phyloP scores from a whole-genome alignment of 1,140 invertebrate species.

The Cydia fagiglandana region DNA sequence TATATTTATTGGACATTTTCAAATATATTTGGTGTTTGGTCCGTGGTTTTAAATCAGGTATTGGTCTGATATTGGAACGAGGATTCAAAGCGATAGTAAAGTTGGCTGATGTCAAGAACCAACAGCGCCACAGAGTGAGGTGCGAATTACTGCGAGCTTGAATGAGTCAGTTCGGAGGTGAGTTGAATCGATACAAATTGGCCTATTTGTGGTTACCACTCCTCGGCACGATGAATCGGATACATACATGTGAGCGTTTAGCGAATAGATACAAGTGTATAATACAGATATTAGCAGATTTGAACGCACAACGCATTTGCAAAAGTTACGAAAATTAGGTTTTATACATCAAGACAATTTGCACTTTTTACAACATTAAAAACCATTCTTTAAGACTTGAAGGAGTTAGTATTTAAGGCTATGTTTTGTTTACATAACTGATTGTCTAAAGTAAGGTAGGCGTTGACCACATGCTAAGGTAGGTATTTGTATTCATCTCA shows the following conservation, averaged over 20 bases:
- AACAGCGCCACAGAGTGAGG: conserved; percentile 19
- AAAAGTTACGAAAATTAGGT: no score
- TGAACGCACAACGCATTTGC: neutral
- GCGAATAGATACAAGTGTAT: neutral
- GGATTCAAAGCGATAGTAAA: conserved; percentile 9
- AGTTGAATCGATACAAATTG: conserved; percentile 16
- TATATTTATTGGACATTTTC: no score
- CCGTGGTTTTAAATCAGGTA: neutral
- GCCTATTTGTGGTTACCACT: conserved; percentile 11
- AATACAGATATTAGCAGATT: neutral
- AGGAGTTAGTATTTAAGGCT: no score
- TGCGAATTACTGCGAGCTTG: conserved; percentile 5
- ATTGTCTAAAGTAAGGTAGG: neutral
- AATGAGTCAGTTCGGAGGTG: conserved; percentile 12
- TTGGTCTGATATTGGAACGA: neutral
- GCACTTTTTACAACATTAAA: no score
- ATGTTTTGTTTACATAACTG: neutral
- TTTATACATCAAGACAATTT: no score
- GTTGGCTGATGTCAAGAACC: conserved; percentile 16
- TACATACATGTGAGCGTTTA: conserved; percentile 4
- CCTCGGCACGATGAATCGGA: conserved; percentile 1
- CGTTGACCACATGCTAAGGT: neutral
- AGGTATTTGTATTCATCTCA: neutral
- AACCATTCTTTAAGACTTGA: no score
- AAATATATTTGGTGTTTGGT: no score